Evolutionary conservation across 2,888 invertebrate species (phyloP), one percentile per base, ranked within the genome.

Genomic region (Melinopterus prodromus): DNA sequence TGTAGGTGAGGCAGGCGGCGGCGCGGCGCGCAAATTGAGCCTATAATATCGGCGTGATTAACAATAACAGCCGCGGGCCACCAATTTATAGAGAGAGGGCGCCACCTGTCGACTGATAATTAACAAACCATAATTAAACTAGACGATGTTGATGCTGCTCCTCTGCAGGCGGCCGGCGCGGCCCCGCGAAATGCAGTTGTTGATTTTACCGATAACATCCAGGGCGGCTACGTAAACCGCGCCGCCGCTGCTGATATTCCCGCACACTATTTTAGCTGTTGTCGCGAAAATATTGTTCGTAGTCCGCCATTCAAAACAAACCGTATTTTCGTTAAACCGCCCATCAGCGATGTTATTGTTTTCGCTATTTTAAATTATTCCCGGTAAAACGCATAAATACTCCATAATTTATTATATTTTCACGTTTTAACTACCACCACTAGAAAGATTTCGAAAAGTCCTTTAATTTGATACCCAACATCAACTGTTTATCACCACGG

Each of bases 61-160:
- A 82, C 82, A 82, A 82, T 82, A 82, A 82, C 80, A 82, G 82
- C 82, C 82, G 79, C 77, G 77, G 80, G 77, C 69, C 72, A 74
- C 76, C 80, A 80, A 80, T 80, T 80, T 80, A 79, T 80, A 80
- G 80, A 80, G 80, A 74, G 7, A 53, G 53, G 53, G 53, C 53
- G 35, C 35, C 82, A 82, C 82, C 82, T 82, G 82, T 81, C 82
- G 76, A 80, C 78, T 74, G 80, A 77, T 81, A 81, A 81, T 81
- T 81, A 82, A 82, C 82, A 77, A 80, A 80, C 81, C 81, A 78
- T 82, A 82, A 82, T 82, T 82, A 82, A 82, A 80, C 82, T 80
- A 80, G 80, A 38, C 38, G 79, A 74, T 74, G 74, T 74, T 74
- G 74, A 74, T 74, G 74, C 74, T 35, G 74, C 74, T 53, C 53